Evolutionary conservation across 2,797 vertebrate genomes (phyloP).

Genomic region (Dromococcyx pavoninus): DNA sequence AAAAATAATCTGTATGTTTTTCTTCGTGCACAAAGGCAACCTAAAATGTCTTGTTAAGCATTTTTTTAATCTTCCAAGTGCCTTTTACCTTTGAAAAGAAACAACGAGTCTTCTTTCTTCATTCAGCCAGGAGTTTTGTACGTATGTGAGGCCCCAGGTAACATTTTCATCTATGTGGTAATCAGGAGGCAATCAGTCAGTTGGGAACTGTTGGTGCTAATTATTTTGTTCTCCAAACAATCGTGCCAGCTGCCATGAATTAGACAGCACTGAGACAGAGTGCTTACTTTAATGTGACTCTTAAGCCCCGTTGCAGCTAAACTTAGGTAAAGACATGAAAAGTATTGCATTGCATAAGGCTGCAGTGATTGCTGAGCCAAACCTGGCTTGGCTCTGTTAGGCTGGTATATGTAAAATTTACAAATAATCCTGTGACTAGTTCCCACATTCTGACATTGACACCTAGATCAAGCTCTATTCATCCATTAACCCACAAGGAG

Average conservation of each 20-base stretch:
- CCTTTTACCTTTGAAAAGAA: neutral
- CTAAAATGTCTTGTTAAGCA: neutral
- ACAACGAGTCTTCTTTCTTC: accelerated
- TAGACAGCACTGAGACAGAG: neutral
- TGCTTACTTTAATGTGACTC: neutral
- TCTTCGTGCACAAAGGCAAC: neutral
- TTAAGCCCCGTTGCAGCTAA: neutral
- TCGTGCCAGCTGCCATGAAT: neutral
- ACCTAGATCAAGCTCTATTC: neutral
- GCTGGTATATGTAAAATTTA: neutral
- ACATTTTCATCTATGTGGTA: neutral
- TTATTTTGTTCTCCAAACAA: neutral
- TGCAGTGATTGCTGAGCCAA: neutral
- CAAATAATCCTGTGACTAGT: neutral
- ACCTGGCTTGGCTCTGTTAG: neutral
- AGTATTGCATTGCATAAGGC: neutral
- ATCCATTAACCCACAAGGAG: neutral
- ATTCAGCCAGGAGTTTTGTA: neutral
- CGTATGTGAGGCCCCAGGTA: neutral
- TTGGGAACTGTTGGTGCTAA: neutral
- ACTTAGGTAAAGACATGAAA: neutral
- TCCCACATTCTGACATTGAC: neutral
- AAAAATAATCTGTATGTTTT: neutral
- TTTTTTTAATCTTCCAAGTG: neutral
- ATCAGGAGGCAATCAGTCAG: neutral